Percentiles rank a stretch among this genome's conserved stretches.
Conservation (phyloP, 2,888 invertebrate genomes). For the Dasysyrphus albostriatus region DNA sequence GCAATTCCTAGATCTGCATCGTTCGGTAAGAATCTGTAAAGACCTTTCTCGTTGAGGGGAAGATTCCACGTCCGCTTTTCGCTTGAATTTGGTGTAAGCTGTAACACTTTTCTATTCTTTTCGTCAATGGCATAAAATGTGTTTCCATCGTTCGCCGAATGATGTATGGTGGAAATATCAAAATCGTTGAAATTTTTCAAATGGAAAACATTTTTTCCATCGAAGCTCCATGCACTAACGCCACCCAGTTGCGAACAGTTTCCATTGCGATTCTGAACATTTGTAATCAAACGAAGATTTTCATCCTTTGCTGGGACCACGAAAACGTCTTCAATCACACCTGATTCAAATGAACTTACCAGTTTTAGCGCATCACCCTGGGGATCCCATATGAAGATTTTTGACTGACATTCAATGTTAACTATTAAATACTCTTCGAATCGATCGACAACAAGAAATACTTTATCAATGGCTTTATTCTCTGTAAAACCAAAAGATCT, state of each 20-base stretch:
- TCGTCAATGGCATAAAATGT: conserved; percentile 82
- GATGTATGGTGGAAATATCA: conserved; percentile 76
- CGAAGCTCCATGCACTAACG: conserved; percentile 79
- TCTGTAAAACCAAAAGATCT: conserved; percentile 78
- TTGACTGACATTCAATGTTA: conserved; percentile 83
- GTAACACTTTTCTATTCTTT: conserved; percentile 77
- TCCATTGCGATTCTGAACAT: conserved; percentile 74
- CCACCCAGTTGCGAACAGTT: conserved; percentile 78
- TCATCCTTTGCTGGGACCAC: conserved; percentile 79
- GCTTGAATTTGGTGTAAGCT: conserved; percentile 79
- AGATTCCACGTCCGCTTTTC: conserved; percentile 76
- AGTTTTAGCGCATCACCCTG: conserved; percentile 78
- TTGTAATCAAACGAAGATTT: conserved; percentile 81
- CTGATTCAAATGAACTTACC: conserved; percentile 82
- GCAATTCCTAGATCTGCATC: conserved; percentile 79
- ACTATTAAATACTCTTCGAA: conserved; percentile 78
- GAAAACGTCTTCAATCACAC: conserved; percentile 84
- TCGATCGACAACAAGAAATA: conserved; percentile 74
- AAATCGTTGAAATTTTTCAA: conserved; percentile 73
- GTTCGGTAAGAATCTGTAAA: conserved; percentile 77
- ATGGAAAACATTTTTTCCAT: conserved; percentile 57
- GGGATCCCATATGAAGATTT: conserved; percentile 83
- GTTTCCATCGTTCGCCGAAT: conserved; percentile 77
- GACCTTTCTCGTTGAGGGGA: conserved; percentile 53
- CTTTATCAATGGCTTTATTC: conserved; percentile 59